A percentile compares a stretch with the other conserved stretches of the same genome.
phyloP scores from a whole-genome alignment of 1,140 invertebrate species.

The Eciton burchellii region DNA sequence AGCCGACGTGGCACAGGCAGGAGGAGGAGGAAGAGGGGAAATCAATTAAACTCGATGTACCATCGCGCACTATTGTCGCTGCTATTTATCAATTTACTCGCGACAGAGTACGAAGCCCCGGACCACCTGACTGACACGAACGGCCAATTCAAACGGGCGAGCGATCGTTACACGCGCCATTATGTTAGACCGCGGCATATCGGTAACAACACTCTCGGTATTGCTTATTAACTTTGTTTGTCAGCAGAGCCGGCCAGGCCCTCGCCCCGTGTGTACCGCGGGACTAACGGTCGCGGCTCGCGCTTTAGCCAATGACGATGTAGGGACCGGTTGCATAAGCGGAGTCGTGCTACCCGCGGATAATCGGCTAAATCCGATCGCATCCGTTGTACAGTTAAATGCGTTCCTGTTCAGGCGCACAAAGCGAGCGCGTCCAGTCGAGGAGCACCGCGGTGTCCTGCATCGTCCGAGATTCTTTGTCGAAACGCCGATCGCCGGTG shows the following conservation, averaged over 20 bases:
- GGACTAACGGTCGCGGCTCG: constrained; percentile 79
- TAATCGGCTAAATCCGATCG: constrained; percentile 73
- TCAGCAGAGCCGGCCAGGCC: constrained; percentile 62
- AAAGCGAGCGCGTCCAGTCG: constrained; percentile 42
- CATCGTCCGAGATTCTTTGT: background rate
- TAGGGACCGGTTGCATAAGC: constrained; percentile 80
- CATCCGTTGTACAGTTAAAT: constrained; percentile 63
- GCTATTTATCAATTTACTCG: constrained; percentile 56
- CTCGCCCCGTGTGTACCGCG: constrained; percentile 63
- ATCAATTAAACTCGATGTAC: constrained; percentile 26
- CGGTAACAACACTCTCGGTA: constrained; percentile 74
- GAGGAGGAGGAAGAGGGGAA: background rate
- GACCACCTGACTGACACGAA: constrained; percentile 72
- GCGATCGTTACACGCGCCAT: constrained; percentile 79
- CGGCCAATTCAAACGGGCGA: constrained; percentile 50
- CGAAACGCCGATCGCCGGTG: background rate
- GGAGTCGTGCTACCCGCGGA: constrained; percentile 68
- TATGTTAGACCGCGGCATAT: constrained; percentile 74
- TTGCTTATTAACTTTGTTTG: constrained; percentile 84
- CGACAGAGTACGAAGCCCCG: constrained; percentile 48
- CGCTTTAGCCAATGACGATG: constrained; percentile 64
- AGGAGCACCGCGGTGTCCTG: background rate
- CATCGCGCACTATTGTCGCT: background rate
- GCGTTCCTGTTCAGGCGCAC: constrained; percentile 57
- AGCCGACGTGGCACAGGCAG: too few species aligned